Evolutionary conservation across 2,888 invertebrate species (phyloP).

Genomic region (Temnothorax rugatulus): DNA sequence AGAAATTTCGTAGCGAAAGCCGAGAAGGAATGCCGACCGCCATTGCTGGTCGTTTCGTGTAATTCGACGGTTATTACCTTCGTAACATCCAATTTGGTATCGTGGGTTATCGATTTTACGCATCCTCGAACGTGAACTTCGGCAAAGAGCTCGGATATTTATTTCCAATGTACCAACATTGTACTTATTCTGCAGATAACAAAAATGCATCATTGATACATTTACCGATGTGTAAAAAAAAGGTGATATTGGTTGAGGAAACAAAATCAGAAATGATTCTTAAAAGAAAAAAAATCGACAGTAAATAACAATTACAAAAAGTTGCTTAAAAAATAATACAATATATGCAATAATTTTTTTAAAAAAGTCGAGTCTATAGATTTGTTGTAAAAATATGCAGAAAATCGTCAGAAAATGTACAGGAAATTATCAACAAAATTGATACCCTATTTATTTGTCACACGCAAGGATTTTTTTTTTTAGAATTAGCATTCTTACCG

Average conservation of each 20-base stretch:
- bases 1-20: slow-evolving; percentile 40
- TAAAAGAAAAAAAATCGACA: background rate
- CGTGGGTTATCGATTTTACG: slow-evolving; percentile 50
- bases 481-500: slow-evolving; percentile 20
- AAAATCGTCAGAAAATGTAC: background rate
- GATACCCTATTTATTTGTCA: slow-evolving; percentile 10
- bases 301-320: background rate
- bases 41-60: slow-evolving; percentile 40
- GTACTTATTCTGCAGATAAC: background rate
- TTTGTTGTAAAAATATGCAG: background rate
- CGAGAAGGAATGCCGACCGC: slow-evolving; percentile 9
- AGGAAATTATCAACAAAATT: slow-evolving; percentile 2
- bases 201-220: slow-evolving; percentile 17
- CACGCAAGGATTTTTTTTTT: background rate
- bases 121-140: slow-evolving; percentile 31
- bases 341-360: background rate
- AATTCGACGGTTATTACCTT: slow-evolving; percentile 56
- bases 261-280: background rate
- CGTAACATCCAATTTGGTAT: slow-evolving; percentile 56
- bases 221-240: background rate
- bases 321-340: background rate
- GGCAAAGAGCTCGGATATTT: background rate
- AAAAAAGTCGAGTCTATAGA: background rate
- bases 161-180: background rate
- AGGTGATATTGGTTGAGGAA: background rate